Evolutionary conservation across 2,888 invertebrate species (phyloP).

Genomic region (Ischnus inquisitorius): DNA sequence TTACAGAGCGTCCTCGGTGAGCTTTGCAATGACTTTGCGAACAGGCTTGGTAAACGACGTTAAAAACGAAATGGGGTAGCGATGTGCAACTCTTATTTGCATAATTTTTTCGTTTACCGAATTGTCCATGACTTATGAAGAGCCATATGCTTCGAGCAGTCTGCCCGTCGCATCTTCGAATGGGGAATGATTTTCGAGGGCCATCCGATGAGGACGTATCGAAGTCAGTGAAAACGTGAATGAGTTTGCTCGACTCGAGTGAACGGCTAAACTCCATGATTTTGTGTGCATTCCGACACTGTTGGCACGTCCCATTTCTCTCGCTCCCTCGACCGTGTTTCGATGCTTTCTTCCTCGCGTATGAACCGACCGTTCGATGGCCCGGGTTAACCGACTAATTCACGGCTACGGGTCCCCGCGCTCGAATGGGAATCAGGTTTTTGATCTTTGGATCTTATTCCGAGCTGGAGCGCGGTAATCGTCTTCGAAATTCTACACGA

Average conservation of each 20-base stretch:
- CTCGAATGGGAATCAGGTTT: constrained; percentile 79
- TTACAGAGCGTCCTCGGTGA: too few relatives aligned
- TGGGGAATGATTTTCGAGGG: constrained; percentile 6
- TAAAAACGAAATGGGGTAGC: too few relatives aligned
- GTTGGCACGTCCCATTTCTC: constrained; percentile 48
- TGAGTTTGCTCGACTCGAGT: constrained; percentile 51
- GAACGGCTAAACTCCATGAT: constrained; percentile 77
- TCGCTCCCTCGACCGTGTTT: constrained; percentile 36
- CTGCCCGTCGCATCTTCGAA: neutral
- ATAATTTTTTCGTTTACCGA: too few relatives aligned
- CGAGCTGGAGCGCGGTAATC: constrained; percentile 78
- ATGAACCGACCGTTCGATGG: constrained; percentile 4
- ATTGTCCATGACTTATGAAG: neutral
- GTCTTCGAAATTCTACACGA: constrained; percentile 68
- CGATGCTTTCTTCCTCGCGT: constrained; percentile 60
- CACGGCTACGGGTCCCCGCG: constrained; percentile 56
- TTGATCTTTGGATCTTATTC: constrained; percentile 78
- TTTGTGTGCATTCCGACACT: constrained; percentile 80
- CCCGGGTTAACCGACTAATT: constrained; percentile 55
- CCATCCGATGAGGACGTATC: constrained; percentile 6
- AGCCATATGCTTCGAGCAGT: neutral
- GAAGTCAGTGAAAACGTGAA: constrained; percentile 39
- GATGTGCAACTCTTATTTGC: too few relatives aligned
- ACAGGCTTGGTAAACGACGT: too few relatives aligned
- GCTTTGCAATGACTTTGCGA: too few relatives aligned